A percentile compares a stretch with the other conserved stretches of the same genome.
Evolutionary conservation across 2,113 vertebrate genomes (phyloP).

Genomic region (Colinus virginianus): DNA sequence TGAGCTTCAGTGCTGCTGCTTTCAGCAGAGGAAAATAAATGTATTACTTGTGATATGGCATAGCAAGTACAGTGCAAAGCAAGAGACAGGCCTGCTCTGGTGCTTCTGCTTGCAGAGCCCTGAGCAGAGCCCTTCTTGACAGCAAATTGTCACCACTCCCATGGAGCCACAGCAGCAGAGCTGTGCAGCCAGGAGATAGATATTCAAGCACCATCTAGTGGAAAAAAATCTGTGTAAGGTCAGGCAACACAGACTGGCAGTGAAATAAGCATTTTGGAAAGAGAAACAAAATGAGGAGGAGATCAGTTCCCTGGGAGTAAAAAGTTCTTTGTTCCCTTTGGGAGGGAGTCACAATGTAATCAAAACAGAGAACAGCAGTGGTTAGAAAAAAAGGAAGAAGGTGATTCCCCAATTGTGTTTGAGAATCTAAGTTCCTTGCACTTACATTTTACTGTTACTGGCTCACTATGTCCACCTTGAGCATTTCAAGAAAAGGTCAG

Average conservation of each 20-base stretch:
- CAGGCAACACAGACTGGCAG: background rate
- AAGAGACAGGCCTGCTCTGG: background rate
- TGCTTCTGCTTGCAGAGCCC: background rate
- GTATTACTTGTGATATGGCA: background rate
- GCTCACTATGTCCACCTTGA: background rate
- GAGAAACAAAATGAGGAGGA: rapidly evolving
- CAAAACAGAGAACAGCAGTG: background rate
- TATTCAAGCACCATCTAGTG: conserved; percentile 69
- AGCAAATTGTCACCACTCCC: background rate
- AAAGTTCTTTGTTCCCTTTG: background rate
- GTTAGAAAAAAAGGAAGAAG: background rate
- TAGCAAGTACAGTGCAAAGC: background rate
- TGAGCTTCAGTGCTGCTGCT: background rate
- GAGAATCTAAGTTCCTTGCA: background rate
- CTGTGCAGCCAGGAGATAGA: background rate
- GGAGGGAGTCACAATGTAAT: background rate
- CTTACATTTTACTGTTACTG: background rate
- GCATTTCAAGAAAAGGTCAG: background rate
- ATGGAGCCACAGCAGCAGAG: background rate
- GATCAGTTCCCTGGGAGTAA: background rate
- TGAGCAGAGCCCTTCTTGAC: background rate
- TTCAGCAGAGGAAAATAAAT: background rate
- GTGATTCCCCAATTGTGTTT: background rate
- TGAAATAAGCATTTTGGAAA: background rate
- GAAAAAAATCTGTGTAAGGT: background rate